These are phyloP conservation scores for Xanthia togata DNA, from an alignment of 2,888 invertebrate species.

Conservation along the genomic window DNA sequence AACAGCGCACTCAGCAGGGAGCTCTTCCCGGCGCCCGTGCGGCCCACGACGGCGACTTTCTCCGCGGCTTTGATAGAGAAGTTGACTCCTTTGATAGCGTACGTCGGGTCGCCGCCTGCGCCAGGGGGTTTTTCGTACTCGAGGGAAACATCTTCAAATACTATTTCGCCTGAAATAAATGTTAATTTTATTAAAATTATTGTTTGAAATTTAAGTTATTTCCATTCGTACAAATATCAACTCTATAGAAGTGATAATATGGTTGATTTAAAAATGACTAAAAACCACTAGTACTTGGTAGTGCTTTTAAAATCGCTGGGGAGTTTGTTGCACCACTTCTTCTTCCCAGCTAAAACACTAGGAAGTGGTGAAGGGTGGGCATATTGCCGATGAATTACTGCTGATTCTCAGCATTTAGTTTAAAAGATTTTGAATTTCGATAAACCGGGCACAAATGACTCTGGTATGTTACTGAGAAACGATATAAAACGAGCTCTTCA, in stretches of 20 bases:
- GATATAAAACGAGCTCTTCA: no score
- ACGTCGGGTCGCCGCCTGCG: slow-evolving; percentile 85
- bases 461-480: no score
- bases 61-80: slow-evolving; percentile 90
- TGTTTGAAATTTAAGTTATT: not conserved
- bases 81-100: slow-evolving; percentile 86
- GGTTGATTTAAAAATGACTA: not conserved
- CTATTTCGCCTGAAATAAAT: slow-evolving; percentile 80
- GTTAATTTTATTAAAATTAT: not conserved
- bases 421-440: no score
- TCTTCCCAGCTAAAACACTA: no score
- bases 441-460: no score
- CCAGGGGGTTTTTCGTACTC: slow-evolving; percentile 85
- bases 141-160: slow-evolving; percentile 83
- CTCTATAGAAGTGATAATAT: not conserved
- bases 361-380: no score
- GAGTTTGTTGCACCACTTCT: no score
- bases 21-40: slow-evolving; percentile 96
- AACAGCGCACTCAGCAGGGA: slow-evolving; percentile 94
- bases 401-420: no score
- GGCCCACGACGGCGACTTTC: slow-evolving; percentile 94
- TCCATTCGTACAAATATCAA: not conserved
- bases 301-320: no score
- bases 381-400: no score
- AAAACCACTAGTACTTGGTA: no score